phyloP scores from a whole-genome alignment of 2,113 vertebrate species.

The Dryoscopus gambensis region DNA sequence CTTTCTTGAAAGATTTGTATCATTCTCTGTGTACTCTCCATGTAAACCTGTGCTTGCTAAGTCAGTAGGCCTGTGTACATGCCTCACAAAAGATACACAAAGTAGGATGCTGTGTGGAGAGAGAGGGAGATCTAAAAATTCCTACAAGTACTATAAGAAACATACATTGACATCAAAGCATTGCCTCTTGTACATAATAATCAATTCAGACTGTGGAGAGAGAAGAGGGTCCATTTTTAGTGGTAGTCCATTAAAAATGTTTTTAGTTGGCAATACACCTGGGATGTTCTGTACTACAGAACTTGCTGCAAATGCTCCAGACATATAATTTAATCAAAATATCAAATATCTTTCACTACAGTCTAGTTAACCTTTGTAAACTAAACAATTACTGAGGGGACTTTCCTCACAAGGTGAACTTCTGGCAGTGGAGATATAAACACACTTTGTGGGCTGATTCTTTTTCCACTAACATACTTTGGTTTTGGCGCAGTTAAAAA shows the following conservation, averaged over 20 bases:
- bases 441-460: neutral
- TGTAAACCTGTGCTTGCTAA: neutral
- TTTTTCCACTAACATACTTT: slow-evolving; percentile 29
- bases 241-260: neutral
- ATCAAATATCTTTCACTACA: neutral
- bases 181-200: neutral
- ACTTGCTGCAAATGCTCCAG: neutral
- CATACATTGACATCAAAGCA: neutral
- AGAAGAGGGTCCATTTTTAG: neutral
- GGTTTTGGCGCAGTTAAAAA: slow-evolving; percentile 14
- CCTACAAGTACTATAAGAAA: neutral
- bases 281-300: neutral
- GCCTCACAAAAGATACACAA: neutral
- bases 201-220: neutral
- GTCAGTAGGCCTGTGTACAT: neutral
- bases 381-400: neutral
- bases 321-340: neutral
- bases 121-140: neutral
- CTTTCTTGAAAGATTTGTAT: neutral
- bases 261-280: neutral
- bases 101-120: neutral
- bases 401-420: slow-evolving; percentile 16
- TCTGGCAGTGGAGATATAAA: slow-evolving; percentile 45
- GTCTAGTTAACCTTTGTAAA: neutral
- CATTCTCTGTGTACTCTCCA: neutral